phyloP scores from a whole-genome alignment of 2,888 invertebrate species.

The Diadegma fenestrale region DNA sequence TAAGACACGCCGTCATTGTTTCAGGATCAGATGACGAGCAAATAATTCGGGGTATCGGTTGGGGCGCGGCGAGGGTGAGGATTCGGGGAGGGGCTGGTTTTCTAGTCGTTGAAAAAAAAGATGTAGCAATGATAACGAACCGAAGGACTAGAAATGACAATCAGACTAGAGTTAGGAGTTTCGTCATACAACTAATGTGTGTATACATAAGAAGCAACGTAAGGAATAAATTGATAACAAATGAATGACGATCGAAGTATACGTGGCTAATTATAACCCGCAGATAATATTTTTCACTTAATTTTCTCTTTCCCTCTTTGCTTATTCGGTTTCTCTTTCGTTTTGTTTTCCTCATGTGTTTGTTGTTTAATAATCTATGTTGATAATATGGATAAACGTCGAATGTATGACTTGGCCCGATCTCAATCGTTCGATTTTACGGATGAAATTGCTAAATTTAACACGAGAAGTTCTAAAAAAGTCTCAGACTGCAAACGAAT shows the following conservation, averaged over 20 bases:
- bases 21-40: constrained; percentile 71
- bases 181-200: constrained; percentile 68
- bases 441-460: constrained; percentile 81
- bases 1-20: constrained; percentile 78
- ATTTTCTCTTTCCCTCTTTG: constrained; percentile 17
- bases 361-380: constrained; percentile 71
- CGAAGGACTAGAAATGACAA: constrained; percentile 68
- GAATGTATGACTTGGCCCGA: constrained; percentile 74
- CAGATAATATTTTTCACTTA: constrained; percentile 50
- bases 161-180: constrained; percentile 59
- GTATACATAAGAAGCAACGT: constrained; percentile 70
- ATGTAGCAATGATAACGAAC: constrained; percentile 57
- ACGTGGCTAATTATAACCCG: constrained; percentile 67
- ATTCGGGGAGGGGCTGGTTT: constrained; percentile 57
- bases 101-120: constrained; percentile 54
- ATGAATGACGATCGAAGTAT: constrained; percentile 70
- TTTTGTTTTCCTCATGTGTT: constrained; percentile 14
- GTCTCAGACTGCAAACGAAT: constrained; percentile 79
- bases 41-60: constrained; percentile 70
- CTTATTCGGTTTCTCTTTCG: constrained; percentile 37
- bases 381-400: constrained; percentile 74
- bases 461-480: constrained; percentile 80
- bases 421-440: constrained; percentile 76
- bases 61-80: constrained; percentile 38
- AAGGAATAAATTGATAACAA: constrained; percentile 70